Evolutionary conservation across 2,888 invertebrate genomes (phyloP).

Genomic region (Orgyia antiqua): DNA sequence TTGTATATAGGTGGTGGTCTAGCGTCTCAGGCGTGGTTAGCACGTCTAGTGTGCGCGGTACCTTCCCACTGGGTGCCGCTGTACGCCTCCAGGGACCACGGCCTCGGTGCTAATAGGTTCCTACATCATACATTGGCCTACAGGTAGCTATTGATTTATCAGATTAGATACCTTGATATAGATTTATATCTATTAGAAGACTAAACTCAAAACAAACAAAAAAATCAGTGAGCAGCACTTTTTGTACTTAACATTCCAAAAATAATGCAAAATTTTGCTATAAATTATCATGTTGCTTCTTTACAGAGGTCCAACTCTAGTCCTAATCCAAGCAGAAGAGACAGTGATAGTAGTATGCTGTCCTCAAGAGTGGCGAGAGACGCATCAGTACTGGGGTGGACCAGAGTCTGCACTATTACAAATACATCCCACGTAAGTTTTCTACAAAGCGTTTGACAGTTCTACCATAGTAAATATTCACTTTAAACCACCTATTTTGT

Average conservation of each 20-base stretch:
- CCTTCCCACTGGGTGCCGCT: constrained; percentile 91
- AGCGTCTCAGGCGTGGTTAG: constrained; percentile 80
- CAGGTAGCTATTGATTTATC: constrained; percentile 49
- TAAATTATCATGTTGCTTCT: no score
- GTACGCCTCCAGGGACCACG: constrained; percentile 91
- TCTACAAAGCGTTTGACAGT: not conserved
- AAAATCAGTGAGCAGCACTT: no score
- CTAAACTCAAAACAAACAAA: no score
- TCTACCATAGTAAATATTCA: not conserved
- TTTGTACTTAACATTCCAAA: no score
- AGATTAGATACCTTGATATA: no score
- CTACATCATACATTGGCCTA: constrained; percentile 91
- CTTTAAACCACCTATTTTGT: no score
- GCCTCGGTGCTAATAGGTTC: constrained; percentile 92
- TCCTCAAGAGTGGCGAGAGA: constrained; percentile 91
- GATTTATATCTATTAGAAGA: no score
- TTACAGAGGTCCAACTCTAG: constrained; percentile 80
- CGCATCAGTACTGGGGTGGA: constrained; percentile 90
- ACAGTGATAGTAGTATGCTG: constrained; percentile 87
- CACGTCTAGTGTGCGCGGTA: constrained; percentile 80
- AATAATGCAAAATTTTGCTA: no score
- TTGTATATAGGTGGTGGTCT: constrained; percentile 66
- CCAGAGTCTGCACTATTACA: constrained; percentile 88
- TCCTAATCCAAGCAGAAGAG: constrained; percentile 77
- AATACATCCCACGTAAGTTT: constrained; percentile 82